phyloP scores from a whole-genome alignment of 2,888 invertebrate genomes.

The Rotaria magnacalcarata region DNA sequence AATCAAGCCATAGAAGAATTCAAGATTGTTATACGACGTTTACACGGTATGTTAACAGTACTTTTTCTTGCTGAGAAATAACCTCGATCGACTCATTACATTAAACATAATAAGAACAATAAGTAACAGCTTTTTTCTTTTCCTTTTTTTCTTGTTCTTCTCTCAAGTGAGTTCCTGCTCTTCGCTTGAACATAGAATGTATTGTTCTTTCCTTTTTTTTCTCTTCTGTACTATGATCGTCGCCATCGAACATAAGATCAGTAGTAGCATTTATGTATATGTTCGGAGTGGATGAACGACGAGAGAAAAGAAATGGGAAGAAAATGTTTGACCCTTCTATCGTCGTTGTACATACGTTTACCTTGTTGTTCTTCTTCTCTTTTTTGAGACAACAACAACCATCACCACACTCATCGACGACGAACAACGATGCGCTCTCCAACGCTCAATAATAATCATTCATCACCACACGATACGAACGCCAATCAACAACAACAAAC shows the following conservation, averaged over 20 bases:
- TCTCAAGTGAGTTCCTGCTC: neutral
- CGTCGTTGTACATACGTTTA: neutral
- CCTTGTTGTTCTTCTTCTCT: conserved; percentile 24
- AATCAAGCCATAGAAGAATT: conserved; percentile 28
- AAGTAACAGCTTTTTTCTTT: neutral
- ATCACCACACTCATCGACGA: neutral
- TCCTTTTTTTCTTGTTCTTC: neutral
- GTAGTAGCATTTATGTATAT: conserved; percentile 6
- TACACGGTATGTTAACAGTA: neutral
- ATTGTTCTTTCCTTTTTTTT: neutral
- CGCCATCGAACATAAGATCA: conserved; percentile 1
- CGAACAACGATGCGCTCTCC: conserved; percentile 19
- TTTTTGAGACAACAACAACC: conserved; percentile 24
- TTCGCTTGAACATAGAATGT: neutral
- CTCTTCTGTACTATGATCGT: neutral
- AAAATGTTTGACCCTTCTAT: conserved; percentile 31
- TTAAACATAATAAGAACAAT: neutral
- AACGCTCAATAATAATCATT: conserved; percentile 7
- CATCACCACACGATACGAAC: neutral
- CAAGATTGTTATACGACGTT: neutral
- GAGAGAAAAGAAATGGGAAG: neutral
- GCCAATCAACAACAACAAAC: neutral
- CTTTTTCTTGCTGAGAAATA: neutral
- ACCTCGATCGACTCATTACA: neutral
- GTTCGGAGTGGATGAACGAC: neutral